Percentiles rank a stretch among this genome's conserved stretches.
phyloP scores from a whole-genome alignment of 2,888 invertebrate genomes.

The Steinernema carpocapsae region DNA sequence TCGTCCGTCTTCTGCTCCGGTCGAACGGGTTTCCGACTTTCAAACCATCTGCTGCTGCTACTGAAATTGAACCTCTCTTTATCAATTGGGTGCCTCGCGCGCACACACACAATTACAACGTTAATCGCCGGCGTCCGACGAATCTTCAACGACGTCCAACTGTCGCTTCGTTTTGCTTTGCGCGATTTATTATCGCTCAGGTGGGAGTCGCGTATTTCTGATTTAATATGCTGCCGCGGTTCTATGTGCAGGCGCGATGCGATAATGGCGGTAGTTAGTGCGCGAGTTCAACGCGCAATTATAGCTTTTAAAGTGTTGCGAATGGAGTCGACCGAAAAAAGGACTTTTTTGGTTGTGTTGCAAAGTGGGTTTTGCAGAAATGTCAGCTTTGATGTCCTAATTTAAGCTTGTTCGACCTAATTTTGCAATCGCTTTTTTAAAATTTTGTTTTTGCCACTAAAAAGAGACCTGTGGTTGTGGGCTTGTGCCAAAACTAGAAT shows the following conservation, averaged over 20 bases:
- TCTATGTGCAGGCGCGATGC: background rate
- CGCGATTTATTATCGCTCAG: constrained; percentile 23
- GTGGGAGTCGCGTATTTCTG: background rate
- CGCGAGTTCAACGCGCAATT: too few species aligned
- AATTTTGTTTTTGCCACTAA: too few species aligned
- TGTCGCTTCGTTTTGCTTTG: constrained; percentile 31
- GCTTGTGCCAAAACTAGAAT: too few species aligned
- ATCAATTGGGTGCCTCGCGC: constrained; percentile 7
- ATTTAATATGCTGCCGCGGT: background rate
- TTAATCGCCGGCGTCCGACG: constrained; percentile 16
- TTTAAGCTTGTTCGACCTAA: too few species aligned
- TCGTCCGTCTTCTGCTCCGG: background rate
- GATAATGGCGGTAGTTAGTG: too few species aligned
- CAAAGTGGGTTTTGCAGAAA: too few species aligned
- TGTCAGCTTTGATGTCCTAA: too few species aligned
- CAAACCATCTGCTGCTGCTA: background rate
- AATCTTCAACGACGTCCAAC: background rate
- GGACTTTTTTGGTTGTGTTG: too few species aligned
- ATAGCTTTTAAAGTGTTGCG: too few species aligned
- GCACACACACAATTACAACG: constrained; percentile 13
- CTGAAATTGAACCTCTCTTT: background rate
- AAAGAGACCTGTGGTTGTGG: too few species aligned
- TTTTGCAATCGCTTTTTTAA: too few species aligned
- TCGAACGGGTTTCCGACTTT: constrained; percentile 7
- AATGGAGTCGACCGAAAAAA: too few species aligned